These are phyloP conservation scores for Harmothoe impar DNA, from an alignment of 2,888 invertebrate species.

Conservation along the genomic window DNA sequence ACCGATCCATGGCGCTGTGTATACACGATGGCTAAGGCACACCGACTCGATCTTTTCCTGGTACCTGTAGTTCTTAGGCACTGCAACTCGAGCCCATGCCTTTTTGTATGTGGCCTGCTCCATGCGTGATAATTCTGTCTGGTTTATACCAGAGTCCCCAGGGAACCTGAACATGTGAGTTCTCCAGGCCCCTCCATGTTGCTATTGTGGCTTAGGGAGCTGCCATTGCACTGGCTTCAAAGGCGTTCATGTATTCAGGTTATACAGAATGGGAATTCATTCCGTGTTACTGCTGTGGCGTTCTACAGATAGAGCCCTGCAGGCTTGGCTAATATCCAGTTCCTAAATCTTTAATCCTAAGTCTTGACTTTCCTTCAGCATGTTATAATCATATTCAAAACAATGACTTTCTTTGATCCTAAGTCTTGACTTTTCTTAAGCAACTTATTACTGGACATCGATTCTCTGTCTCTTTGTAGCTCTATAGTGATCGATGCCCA, in stretches of 20 bases:
- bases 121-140: neutral
- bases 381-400: too few relatives aligned
- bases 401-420: too few relatives aligned
- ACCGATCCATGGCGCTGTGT: neutral
- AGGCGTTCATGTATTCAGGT: neutral
- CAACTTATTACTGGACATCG: too few relatives aligned
- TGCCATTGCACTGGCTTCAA: neutral
- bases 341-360: neutral
- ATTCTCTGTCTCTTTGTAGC: too few relatives aligned
- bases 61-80: neutral
- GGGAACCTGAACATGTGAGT: slow-evolving; percentile 15
- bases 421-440: too few relatives aligned
- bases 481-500: too few relatives aligned
- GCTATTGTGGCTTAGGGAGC: slow-evolving; percentile 14
- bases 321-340: neutral
- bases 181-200: neutral
- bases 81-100: neutral
- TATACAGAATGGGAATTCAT: neutral
- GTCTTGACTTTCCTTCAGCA: too few relatives aligned
- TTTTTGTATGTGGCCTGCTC: neutral
- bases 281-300: neutral
- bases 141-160: neutral
- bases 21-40: neutral
- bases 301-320: neutral
- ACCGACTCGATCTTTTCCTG: neutral